Conservation (phyloP, 2,888 invertebrate species). For the Trichacis sp. region DNA sequence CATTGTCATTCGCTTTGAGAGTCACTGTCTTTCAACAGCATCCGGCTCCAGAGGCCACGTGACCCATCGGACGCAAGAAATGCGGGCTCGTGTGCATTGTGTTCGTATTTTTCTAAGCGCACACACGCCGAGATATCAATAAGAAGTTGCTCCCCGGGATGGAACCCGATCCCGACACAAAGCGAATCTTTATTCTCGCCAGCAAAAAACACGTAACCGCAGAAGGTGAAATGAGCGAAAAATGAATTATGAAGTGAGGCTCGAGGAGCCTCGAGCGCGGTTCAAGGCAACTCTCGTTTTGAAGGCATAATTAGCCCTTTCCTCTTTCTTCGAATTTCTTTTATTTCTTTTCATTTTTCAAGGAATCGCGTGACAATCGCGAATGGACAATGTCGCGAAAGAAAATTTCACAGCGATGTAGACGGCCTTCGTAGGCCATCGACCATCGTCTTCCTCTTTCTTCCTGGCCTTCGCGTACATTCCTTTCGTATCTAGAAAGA, state of each 20-base stretch:
- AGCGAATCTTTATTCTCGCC: conserved; percentile 5
- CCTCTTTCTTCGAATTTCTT: too few species aligned
- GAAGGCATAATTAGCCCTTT: neutral
- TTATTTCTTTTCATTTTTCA: too few species aligned
- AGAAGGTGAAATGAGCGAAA: conserved; percentile 2
- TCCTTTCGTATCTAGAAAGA: conserved; percentile 8
- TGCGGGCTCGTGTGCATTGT: conserved; percentile 1
- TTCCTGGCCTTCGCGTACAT: conserved; percentile 1
- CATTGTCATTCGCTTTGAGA: conserved; percentile 1
- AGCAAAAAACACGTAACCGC: neutral
- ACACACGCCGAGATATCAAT: conserved; percentile 1
- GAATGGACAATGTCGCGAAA: neutral
- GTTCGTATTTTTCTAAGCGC: conserved; percentile 6
- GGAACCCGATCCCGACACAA: conserved; percentile 8
- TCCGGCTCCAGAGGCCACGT: conserved; percentile 1
- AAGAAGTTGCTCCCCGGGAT: neutral
- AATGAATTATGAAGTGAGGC: conserved; percentile 9
- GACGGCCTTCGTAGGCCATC: conserved; percentile 53
- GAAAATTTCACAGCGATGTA: conserved; percentile 27
- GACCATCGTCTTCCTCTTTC: conserved; percentile 43
- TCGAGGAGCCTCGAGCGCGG: neutral
- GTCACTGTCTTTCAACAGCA: conserved; percentile 9
- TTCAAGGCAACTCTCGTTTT: neutral
- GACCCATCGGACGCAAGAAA: conserved; percentile 7
- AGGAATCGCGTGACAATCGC: too few species aligned